Evolutionary conservation across 2,113 vertebrate genomes (phyloP).

Genomic region (Panurus biarmicus): DNA sequence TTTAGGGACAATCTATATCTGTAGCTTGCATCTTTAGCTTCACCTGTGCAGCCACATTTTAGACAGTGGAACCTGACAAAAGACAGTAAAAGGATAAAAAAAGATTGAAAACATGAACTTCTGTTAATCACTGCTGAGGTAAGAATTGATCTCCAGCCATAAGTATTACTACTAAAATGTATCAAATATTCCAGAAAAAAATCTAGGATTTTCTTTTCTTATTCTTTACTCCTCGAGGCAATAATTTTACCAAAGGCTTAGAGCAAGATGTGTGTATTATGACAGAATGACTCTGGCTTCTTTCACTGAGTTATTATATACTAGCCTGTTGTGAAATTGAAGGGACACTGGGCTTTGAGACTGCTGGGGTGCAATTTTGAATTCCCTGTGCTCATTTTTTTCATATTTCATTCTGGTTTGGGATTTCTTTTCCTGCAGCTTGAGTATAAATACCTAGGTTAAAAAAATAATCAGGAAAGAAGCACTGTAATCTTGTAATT

Average conservation of each 20-base stretch:
- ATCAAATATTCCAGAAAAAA: not conserved
- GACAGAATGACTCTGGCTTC: not conserved
- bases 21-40: constrained; percentile 61
- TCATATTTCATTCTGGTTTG: not conserved
- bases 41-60: constrained; percentile 65
- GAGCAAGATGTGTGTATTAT: not conserved
- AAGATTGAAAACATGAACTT: not conserved
- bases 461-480: not conserved
- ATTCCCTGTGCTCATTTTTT: not conserved
- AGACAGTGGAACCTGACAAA: constrained; percentile 67
- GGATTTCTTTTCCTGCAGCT: not conserved
- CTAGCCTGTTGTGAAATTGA: not conserved
- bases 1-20: constrained; percentile 75
- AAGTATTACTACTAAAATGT: not conserved
- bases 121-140: not conserved
- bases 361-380: not conserved
- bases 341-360: not conserved
- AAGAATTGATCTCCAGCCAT: not conserved
- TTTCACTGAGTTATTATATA: not conserved
- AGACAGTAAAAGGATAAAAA: not conserved
- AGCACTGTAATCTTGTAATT: not conserved
- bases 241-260: not conserved
- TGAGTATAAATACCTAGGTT: not conserved
- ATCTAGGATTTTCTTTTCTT: not conserved
- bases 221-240: not conserved